Base-by-base conservation (phyloP, 2,797 vertebrate species). In the Pyrocephalus nanus region DNA sequence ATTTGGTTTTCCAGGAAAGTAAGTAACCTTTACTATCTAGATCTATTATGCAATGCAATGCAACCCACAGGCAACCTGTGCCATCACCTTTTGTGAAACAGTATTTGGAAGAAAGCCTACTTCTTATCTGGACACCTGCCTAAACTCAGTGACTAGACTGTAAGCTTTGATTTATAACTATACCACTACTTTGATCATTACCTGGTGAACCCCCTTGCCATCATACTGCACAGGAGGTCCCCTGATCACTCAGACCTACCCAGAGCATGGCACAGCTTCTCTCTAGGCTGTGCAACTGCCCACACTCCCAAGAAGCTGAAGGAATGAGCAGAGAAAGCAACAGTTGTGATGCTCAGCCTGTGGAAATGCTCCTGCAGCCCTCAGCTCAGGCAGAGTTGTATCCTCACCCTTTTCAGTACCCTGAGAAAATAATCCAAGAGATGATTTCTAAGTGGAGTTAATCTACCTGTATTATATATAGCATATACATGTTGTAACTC, bases 301-400 rank as follows among this genome's bases (percentile, higher is more conserved):
- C 53, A 12, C 5, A 0, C 6, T n/a, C 34, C 21, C 34, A 55
- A 61, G 40, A 58, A 64, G 17, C 11, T 4, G 25, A 43, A 40
- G 12, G 9, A 89, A 57, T 8, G 20, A 64, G 38, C 27, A 65
- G 45, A 69, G 45, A 47, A 78, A 89, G 62, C 11, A 60, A 27
- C 15, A 70, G 6, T 48, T 1, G 1, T 0, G 0, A n/a, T n/a
- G 4, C 25, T 83, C n/a, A 45, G 18, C 26, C 38, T 51, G 14
- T 54, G 8, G 20, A 83, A 75, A 5, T 12, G 21, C 3, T 78
- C 32, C 50, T 53, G 5, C 2, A 0, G 13, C 15, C 30, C 36
- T 27, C 12, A 55, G 42, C 47, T 55, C 23, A 57, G n/a, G 21
- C 36, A 85, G 58, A 85, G 12, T 1, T 32, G 4, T 38, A n/a